These are phyloP conservation scores for Seison nebaliae DNA, from an alignment of 1,140 invertebrate genomes.

Conservation along the genomic window DNA sequence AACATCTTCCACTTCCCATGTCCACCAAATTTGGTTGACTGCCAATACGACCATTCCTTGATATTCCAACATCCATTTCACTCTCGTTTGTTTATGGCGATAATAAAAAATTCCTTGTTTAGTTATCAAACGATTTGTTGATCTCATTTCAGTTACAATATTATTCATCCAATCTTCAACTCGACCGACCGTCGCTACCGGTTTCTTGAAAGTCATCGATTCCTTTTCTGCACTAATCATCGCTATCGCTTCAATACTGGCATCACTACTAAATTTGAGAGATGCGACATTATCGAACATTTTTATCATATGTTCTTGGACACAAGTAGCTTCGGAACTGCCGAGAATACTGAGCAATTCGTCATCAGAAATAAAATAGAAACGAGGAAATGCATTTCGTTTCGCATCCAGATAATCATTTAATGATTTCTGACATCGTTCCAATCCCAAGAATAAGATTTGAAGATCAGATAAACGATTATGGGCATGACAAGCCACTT, in stretches of 20 bases:
- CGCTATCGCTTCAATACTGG: slow-evolving; percentile 39
- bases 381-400: slow-evolving; percentile 53
- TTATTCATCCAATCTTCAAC: slow-evolving; percentile 70
- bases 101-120: slow-evolving; percentile 63
- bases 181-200: slow-evolving; percentile 36
- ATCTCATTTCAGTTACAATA: slow-evolving; percentile 51
- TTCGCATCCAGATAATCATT: slow-evolving; percentile 63
- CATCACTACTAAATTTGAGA: slow-evolving; percentile 39
- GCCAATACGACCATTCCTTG: slow-evolving; percentile 59
- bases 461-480: slow-evolving; percentile 47
- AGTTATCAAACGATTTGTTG: slow-evolving; percentile 50
- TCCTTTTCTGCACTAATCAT: slow-evolving; percentile 60
- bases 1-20: slow-evolving; percentile 61
- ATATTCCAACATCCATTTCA: slow-evolving; percentile 58
- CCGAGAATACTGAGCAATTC: slow-evolving; percentile 64
- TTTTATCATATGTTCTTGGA: slow-evolving; percentile 72
- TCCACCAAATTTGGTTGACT: slow-evolving; percentile 70
- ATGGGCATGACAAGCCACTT: slow-evolving; percentile 41
- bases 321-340: slow-evolving; percentile 44
- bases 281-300: slow-evolving; percentile 67
- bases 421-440: slow-evolving; percentile 62
- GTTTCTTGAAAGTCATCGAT: slow-evolving; percentile 47
- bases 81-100: slow-evolving; percentile 31
- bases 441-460: slow-evolving; percentile 41
- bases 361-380: slow-evolving; percentile 72